phyloP scores from a whole-genome alignment of 2,888 invertebrate genomes.

The Poecilus cupreus region DNA sequence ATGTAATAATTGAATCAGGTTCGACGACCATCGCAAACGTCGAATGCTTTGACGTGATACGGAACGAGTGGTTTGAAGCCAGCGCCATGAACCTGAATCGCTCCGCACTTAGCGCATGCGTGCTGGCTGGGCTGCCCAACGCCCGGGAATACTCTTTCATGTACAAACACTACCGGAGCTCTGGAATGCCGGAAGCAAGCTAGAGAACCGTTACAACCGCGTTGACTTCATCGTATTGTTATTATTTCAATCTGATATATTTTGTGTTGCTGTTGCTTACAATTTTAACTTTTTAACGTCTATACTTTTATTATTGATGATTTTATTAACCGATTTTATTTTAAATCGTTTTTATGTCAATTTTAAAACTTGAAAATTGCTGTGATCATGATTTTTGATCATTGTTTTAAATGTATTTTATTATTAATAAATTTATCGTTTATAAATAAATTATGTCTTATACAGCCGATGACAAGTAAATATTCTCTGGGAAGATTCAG shows the following conservation, averaged over 20 bases:
- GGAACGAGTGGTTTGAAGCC: slow-evolving; percentile 81
- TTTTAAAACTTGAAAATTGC: slow-evolving; percentile 25
- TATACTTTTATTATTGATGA: slow-evolving; percentile 36
- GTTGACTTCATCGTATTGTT: not conserved
- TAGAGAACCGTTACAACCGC: slow-evolving; percentile 13
- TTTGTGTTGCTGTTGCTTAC: slow-evolving; percentile 42
- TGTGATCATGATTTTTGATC: slow-evolving; percentile 47
- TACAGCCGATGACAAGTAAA: no score
- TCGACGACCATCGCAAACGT: slow-evolving; percentile 83
- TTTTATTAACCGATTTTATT: slow-evolving; percentile 42
- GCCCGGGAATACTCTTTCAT: slow-evolving; percentile 79
- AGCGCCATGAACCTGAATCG: slow-evolving; percentile 88
- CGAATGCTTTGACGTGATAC: slow-evolving; percentile 86
- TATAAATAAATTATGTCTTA: not conserved
- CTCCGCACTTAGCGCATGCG: slow-evolving; percentile 87
- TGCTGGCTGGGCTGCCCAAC: slow-evolving; percentile 82
- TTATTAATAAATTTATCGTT: slow-evolving; percentile 46
- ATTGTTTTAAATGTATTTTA: slow-evolving; percentile 39
- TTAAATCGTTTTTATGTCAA: slow-evolving; percentile 33
- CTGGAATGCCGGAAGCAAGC: slow-evolving; percentile 63
- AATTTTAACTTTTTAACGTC: slow-evolving; percentile 46
- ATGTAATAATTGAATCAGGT: slow-evolving; percentile 70
- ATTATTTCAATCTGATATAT: slow-evolving; percentile 40
- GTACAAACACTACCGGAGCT: slow-evolving; percentile 64
- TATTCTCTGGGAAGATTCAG: not conserved